Base-by-base conservation (phyloP, 30 jellyfish, hydroid and myxozoan species). In the Mastigias papua region DNA sequence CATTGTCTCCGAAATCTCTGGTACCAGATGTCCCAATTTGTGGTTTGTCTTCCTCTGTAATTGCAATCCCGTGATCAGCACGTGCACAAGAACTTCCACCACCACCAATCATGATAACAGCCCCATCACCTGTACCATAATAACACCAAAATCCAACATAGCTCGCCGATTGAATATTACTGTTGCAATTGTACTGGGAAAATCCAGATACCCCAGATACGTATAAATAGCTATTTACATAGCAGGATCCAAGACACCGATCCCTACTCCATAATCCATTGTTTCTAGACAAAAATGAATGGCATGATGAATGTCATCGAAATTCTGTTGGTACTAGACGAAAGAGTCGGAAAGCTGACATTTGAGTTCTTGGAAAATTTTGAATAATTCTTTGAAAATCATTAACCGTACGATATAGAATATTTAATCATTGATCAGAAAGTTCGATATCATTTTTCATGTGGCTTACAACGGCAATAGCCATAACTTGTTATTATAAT, bases 51-150 rank as follows among this genome's bases (percentile, higher is more conserved):
- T 48, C 83, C 37, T 72, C 83, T 32, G 83, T 72, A 10, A 72
- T 35, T 11, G 61, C 83, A 35, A 72, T 34, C 66, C 83, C 83
- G 67, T 72, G 83, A 42, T 72, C 83, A 32, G 83, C 83, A 33
- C 83, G 83, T 37, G 42, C 66, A 25, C 83, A 72, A 21, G 83
- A 60, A 72, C 42, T 72, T 1, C 83, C 83, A 1, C 83, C 83
- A 7, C 83, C 83, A 34, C 83, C 83, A 72, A 72, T 72, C 83
- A 72, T 72, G 34, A 72, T 48, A 27, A 72, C 83, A 6, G 83
- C 68, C 17, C 48, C 83, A 42, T 72, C 83, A 0, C 83, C 83
- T 15, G 83, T 0, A 23, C 68, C 67, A 72, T 72, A 72, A n/a
- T 72, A 68, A 37, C 83, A 72, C 83, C 83, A 72, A n/a, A 72